Evolutionary conservation across 2,888 invertebrate species (phyloP), one percentile per base, ranked within the genome.

Genomic region (Spialia ferax): DNA sequence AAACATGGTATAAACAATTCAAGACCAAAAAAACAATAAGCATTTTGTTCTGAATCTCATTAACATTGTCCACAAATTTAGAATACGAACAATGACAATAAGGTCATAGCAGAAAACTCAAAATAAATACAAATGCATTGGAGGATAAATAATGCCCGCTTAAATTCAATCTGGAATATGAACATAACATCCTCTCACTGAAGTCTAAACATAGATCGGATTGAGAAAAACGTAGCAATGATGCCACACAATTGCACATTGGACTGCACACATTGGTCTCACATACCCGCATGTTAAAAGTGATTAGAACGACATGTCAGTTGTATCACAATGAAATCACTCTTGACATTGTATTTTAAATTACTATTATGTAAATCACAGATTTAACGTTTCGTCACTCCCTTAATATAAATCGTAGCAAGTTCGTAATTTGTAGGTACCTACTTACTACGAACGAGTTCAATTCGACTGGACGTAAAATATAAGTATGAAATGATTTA

Each of bases 101-200:
- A 5, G 3, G 6, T 45, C 2, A n/a, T 0, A 10, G 2, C n/a
- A 23, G 20, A 66, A 22, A 63, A 42, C 70, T 74, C 72, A 61
- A 70, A 73, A 62, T 71, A 61, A 71, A 26, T 15, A 8, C 23
- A 52, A 52, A 23, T 23, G 23, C 52, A n/a, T 13, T 23, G 5
- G 52, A 23, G 13, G 55, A 62, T 23, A 32, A 7, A 54, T 54
- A 29, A 50, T 50, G 20, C 22, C 45, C 18, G 26, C 26, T 38
- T 38, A 18, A n/a, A 42, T 42, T 26, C 38, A 63, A 42, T 54
- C 42, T 55, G 63, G 55, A 62, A 62, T 52, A 62, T 23, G 62
- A 62, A 35, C 62, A 62, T 35, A 61, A 52, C 23, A 62, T 52
- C 50, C 61, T 62, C 62, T 22, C 29, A 52, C 35, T 26, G 42